Percentiles rank a stretch among this genome's conserved stretches.
These are phyloP conservation scores for Sepioteuthis lessoniana DNA, from an alignment of 2,888 invertebrate genomes.

Conservation along the genomic window DNA sequence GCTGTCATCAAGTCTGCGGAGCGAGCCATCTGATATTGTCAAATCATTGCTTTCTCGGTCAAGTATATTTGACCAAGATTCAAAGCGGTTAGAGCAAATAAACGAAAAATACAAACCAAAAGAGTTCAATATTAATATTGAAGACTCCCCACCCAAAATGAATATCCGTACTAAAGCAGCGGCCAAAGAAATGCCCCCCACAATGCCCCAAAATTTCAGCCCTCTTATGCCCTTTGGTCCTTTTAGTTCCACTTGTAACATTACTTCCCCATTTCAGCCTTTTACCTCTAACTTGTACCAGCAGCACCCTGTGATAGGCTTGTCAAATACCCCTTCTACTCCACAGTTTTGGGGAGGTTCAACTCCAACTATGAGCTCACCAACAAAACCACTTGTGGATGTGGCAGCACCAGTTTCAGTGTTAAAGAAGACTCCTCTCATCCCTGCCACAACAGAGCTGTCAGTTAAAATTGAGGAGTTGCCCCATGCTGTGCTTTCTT, in stretches of 20 bases:
- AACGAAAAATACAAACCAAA: constrained; percentile 85
- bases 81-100: constrained; percentile 88
- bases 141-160: constrained; percentile 54
- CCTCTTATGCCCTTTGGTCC: constrained; percentile 36
- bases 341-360: constrained; percentile 25
- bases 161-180: constrained; percentile 60
- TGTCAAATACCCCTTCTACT: constrained; percentile 55
- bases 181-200: constrained; percentile 55
- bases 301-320: constrained; percentile 38
- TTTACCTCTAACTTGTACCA: constrained; percentile 46
- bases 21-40: constrained; percentile 92
- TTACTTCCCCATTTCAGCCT: constrained; percentile 50
- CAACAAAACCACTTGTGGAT: constrained; percentile 38
- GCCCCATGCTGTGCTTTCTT: neutral
- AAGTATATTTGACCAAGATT: constrained; percentile 95
- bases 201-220: constrained; percentile 36
- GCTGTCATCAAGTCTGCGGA: constrained; percentile 49
- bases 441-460: neutral
- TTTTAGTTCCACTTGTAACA: constrained; percentile 39
- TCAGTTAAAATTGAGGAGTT: constrained; percentile 24
- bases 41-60: constrained; percentile 92
- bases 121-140: constrained; percentile 57
- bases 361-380: neutral
- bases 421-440: neutral
- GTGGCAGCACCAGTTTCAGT: neutral